Base-by-base conservation (phyloP, 1,140 invertebrate species). In the Himalopsyche phryganea region DNA sequence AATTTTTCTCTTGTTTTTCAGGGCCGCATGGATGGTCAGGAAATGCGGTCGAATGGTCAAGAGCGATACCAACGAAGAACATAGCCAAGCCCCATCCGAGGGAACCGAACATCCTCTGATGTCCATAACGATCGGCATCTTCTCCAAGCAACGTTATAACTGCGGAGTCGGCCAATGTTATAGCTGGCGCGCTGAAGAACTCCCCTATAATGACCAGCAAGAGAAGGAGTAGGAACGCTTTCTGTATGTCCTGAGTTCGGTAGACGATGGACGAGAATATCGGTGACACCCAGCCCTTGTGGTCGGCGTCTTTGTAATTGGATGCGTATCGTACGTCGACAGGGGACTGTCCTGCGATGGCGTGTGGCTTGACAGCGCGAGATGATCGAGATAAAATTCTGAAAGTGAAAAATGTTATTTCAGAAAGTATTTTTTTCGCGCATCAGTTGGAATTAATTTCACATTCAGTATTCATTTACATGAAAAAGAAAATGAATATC, bases 51-150 rank as follows among this genome's bases (percentile, higher is more conserved):
- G 95, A 96, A 70, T 98, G 94, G 77, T 99, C 97, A 36, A 99
- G 78, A n/a, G 93, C 96, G 63, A 97, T 96, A 33, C 96, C 96
- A 41, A 98, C 93, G 69, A 98, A 91, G 72, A 99, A 98, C 96
- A 99, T 99, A 9, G 96, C 90, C 56, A 98, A 75, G 20, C 93
- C 96, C 96, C 96, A 98, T 15, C 97, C 97, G 42, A 98, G 77
- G 20, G 95, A 98, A 0, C 97, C 97, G 70, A 98, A 98, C 93
- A 99, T 98, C 63, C 96, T 84, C 74, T 98, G 96, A 63, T 95
- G 89, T 0, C 96, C 96, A 71, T 98, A 98, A 64, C 85, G 85
- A 64, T 92, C 92, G 28, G 94, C 92, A 75, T 94, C 90, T 71
- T 96, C 94, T 0, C 91, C 92, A 0, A 98, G 81, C 50, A 96